These are phyloP conservation scores for Netelia virgata DNA, from an alignment of 2,888 invertebrate genomes.

Conservation along the genomic window DNA sequence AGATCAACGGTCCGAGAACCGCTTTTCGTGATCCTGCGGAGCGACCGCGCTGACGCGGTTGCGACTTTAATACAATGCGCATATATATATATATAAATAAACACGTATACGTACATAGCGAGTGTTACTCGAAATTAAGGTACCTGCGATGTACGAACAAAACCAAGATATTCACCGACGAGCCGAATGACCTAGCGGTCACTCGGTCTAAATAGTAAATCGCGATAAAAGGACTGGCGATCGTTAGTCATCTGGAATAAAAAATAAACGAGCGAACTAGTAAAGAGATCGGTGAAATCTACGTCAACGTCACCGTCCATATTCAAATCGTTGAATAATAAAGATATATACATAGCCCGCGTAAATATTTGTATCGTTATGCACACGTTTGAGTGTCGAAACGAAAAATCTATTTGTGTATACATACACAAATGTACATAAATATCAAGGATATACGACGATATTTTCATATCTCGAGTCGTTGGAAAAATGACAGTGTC, in stretches of 20 bases:
- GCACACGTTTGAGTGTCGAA: slow-evolving; percentile 5
- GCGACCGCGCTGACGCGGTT: slow-evolving; percentile 41
- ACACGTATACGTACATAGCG: neutral
- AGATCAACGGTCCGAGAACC: slow-evolving; percentile 69
- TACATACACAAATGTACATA: slow-evolving; percentile 9
- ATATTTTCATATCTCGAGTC: slow-evolving; percentile 9
- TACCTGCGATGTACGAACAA: neutral
- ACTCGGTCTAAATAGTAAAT: neutral
- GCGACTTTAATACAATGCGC: slow-evolving; percentile 16
- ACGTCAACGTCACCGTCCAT: too few relatives aligned
- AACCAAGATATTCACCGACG: slow-evolving; percentile 34
- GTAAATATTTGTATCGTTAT: slow-evolving; percentile 9
- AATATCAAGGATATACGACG: neutral
- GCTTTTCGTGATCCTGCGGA: slow-evolving; percentile 54
- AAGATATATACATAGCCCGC: neutral
- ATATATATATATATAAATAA: neutral
- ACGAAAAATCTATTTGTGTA: neutral
- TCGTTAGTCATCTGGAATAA: slow-evolving; percentile 55
- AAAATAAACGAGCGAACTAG: slow-evolving; percentile 20
- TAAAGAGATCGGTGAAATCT: too few relatives aligned
- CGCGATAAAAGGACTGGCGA: slow-evolving; percentile 58
- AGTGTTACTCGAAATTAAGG: too few relatives aligned
- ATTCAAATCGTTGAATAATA: neutral
- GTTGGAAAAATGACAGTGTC: neutral
- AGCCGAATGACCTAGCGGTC: too few relatives aligned